phyloP scores from a whole-genome alignment of 2,797 vertebrate species.

The Spea hammondii region DNA sequence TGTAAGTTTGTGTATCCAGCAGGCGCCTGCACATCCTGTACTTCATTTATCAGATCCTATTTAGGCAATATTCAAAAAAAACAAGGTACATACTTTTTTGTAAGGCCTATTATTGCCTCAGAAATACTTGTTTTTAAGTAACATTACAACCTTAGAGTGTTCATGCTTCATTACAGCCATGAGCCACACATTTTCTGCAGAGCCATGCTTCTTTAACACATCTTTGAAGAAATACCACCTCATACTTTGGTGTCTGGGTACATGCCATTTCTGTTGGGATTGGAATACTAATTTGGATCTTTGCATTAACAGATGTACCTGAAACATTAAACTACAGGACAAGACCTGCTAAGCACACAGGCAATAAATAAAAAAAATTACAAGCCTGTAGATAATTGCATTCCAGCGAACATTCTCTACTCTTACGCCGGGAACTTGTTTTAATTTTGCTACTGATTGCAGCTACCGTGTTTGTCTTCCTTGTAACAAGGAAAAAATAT shows the following conservation, averaged over 20 bases:
- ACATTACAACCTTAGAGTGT: too few species aligned
- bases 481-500: neutral
- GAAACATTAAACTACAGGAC: conserved; percentile 23
- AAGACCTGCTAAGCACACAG: conserved; percentile 33
- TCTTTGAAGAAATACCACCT: conserved; percentile 4
- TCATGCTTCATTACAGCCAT: neutral
- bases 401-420: conserved; percentile 29
- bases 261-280: conserved; percentile 11
- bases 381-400: conserved; percentile 31
- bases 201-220: neutral
- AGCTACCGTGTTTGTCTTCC: neutral
- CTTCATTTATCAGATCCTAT: too few species aligned
- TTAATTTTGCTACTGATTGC: conserved; percentile 11
- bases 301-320: conserved; percentile 31
- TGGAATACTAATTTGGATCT: conserved; percentile 31
- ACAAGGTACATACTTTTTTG: too few species aligned
- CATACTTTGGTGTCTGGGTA: conserved; percentile 1
- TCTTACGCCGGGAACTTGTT: conserved; percentile 29
- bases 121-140: too few species aligned
- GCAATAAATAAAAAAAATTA: conserved; percentile 47
- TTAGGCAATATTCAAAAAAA: too few species aligned
- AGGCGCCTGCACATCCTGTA: too few species aligned
- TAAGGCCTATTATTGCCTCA: too few species aligned
- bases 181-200: neutral
- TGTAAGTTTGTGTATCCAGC: too few species aligned